phyloP scores from a whole-genome alignment of 1,140 invertebrate species.

The Hormaphis cornu region DNA sequence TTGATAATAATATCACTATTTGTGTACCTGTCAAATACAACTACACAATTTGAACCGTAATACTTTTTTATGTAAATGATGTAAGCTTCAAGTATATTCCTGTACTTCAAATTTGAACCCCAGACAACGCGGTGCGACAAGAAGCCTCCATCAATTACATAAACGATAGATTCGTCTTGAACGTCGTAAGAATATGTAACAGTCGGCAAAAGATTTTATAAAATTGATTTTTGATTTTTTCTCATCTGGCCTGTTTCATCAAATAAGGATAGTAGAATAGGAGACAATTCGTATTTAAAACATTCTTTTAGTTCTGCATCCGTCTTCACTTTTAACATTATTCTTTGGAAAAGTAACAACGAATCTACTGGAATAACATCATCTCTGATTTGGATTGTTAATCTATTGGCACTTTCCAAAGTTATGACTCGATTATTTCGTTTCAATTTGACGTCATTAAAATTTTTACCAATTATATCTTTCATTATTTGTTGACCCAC shows the following conservation, averaged over 20 bases:
- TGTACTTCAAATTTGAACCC: slow-evolving; percentile 32
- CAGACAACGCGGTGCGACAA: slow-evolving; percentile 37
- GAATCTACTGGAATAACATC: slow-evolving; percentile 1
- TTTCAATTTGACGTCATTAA: neutral
- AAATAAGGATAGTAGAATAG: slow-evolving; percentile 42
- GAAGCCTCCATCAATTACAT: slow-evolving; percentile 36
- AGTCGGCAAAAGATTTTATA: slow-evolving; percentile 39
- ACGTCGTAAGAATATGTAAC: neutral
- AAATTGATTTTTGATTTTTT: slow-evolving; percentile 42
- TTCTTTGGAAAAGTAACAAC: slow-evolving; percentile 7
- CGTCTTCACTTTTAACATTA: neutral
- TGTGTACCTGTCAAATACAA: slow-evolving; percentile 1
- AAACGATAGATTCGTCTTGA: neutral
- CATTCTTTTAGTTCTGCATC: slow-evolving; percentile 38
- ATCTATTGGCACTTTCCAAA: neutral
- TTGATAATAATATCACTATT: slow-evolving; percentile 20
- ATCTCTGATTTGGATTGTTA: neutral
- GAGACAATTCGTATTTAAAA: slow-evolving; percentile 42
- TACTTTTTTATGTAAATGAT: neutral
- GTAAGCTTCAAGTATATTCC: slow-evolving; percentile 33
- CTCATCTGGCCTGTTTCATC: slow-evolving; percentile 41
- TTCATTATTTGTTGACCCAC: slow-evolving; percentile 39
- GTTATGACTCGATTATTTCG: neutral
- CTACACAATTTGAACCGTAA: neutral
- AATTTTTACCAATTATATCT: slow-evolving; percentile 34